phyloP scores from a whole-genome alignment of 2,113 vertebrate genomes.

The Lophotis ruficrista region DNA sequence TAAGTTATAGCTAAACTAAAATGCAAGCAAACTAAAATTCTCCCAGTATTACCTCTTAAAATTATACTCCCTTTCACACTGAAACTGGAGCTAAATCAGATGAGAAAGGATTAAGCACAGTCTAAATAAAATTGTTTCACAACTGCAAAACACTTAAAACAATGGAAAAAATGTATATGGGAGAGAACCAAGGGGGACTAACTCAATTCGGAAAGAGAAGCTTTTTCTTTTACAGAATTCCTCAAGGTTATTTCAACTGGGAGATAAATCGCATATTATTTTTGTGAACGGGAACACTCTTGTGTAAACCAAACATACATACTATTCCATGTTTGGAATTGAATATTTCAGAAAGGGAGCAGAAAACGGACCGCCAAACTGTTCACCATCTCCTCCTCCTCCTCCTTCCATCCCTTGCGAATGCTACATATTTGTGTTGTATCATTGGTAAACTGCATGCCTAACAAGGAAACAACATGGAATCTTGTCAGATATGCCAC shows the following conservation, averaged over 20 bases:
- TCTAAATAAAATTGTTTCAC: background rate
- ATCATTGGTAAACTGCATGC: background rate
- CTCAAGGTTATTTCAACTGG: background rate
- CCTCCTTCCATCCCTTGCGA: background rate
- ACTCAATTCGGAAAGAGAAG: background rate
- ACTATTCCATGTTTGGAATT: background rate
- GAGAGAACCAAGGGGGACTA: background rate
- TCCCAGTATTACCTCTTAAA: background rate
- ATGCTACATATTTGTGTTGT: background rate
- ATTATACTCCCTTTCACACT: background rate
- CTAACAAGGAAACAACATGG: background rate
- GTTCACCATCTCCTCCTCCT: background rate
- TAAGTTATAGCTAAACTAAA: background rate
- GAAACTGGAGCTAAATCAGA: background rate
- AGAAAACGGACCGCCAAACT: background rate
- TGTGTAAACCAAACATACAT: background rate
- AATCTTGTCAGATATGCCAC: background rate
- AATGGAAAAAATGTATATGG: background rate
- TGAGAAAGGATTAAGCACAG: background rate
- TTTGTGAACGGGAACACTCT: background rate
- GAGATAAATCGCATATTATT: background rate
- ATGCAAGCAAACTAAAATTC: background rate
- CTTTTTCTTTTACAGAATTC: background rate
- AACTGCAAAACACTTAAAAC: background rate
- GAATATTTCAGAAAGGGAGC: background rate